Conservation (phyloP, 2,797 vertebrate genomes). For the Morelia viridis region DNA sequence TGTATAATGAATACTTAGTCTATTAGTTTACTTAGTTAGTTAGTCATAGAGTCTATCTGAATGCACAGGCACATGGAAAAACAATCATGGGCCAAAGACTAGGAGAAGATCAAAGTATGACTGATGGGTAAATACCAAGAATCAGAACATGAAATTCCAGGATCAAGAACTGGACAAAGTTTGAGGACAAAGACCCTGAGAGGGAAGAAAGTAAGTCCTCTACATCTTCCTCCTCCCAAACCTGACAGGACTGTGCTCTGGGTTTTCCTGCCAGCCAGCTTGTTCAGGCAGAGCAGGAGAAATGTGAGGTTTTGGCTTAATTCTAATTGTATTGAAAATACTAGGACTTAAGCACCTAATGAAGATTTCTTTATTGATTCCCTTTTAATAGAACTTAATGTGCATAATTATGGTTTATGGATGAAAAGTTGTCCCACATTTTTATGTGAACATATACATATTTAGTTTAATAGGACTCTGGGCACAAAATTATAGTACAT, state of each 20-base stretch:
- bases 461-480: background rate
- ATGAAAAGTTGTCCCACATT: background rate
- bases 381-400: background rate
- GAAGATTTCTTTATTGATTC: background rate
- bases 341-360: background rate
- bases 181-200: background rate
- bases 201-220: background rate
- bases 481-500: background rate
- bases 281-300: background rate
- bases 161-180: background rate
- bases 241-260: background rate
- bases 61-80: background rate
- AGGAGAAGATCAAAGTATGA: background rate
- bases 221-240: background rate
- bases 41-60: background rate
- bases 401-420: background rate
- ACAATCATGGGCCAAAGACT: background rate
- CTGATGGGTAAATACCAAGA: background rate
- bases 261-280: background rate
- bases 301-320: background rate
- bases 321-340: background rate
- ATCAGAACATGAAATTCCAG: background rate
- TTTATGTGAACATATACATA: background rate
- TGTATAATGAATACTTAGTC: background rate
- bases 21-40: no score